Evolutionary conservation across 2,113 vertebrate species (phyloP), one percentile per base, ranked within the genome.

Genomic region (Probosciger aterrimus): DNA sequence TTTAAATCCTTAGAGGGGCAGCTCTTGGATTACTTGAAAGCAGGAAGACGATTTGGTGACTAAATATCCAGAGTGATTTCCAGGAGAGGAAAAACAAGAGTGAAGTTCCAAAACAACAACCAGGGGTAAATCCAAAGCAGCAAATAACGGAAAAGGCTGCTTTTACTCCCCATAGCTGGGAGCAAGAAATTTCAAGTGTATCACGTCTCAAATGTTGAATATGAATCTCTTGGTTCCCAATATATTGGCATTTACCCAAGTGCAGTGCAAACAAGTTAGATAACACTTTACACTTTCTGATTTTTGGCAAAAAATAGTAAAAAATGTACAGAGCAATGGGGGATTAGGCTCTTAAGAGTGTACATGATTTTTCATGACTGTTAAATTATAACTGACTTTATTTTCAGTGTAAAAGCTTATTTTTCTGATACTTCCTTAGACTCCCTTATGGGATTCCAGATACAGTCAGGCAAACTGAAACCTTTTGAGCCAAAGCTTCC

Each of bases 181-280:
- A 71, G 18, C 9, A 86, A 82, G 50, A 39, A 11, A 25, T n/a
- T 79, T 92, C 43, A 52, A 39, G 37, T 53, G 16, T 35, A 10
- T 47, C 27, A 47, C 4, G 10, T 69, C 24, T 82, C 44, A 77
- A 57, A 43, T 1, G 1, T 23, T 15, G 53, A 20, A 30, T 18
- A 69, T 10, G 6, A 73, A 62, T 50, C 12, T 27, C 24, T 64
- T 75, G 8, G 1, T 67, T 92, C 77, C 31, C 17, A 41, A 28
- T 10, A 20, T 7, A 9, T 27, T 27, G 37, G 5, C 5, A 1
- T 64, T 91, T 47, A 67, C 4, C 3, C 9, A 49, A 3, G 0
- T 5, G 31, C 8, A 44, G 17, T 11, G 28, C 18, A 59, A 89
- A 43, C 11, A 80, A 23, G 5, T 16, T 16, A 57, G 22, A 17